These are phyloP conservation scores for Choristoneura rosaceana DNA, from an alignment of 2,888 invertebrate genomes.

Conservation along the genomic window DNA sequence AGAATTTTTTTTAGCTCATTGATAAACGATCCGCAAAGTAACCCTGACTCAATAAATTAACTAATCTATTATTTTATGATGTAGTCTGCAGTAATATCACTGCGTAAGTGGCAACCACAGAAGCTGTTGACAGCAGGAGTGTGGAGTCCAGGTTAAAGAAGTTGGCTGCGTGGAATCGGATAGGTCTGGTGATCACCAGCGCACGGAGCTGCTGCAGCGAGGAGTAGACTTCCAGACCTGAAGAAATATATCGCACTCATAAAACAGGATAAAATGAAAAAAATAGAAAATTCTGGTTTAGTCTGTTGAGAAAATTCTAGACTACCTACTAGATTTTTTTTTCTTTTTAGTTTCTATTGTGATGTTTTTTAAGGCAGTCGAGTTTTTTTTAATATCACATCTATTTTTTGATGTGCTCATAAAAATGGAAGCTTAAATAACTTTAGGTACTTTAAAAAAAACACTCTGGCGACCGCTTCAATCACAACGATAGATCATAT, in stretches of 20 bases:
- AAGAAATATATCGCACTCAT: neutral
- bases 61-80: neutral
- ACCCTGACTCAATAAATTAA: too few relatives aligned
- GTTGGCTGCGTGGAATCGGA: slow-evolving; percentile 24
- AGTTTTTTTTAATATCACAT: too few relatives aligned
- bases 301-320: too few relatives aligned
- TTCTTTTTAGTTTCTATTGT: too few relatives aligned
- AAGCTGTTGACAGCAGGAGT: slow-evolving; percentile 18
- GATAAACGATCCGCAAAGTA: too few relatives aligned
- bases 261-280: too few relatives aligned
- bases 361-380: too few relatives aligned
- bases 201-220: slow-evolving; percentile 13
- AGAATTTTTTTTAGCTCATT: too few relatives aligned
- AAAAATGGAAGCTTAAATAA: neutral
- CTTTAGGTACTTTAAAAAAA: too few relatives aligned
- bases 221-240: slow-evolving; percentile 2
- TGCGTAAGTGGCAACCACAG: slow-evolving; percentile 22
- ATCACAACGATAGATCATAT: slow-evolving; percentile 34
- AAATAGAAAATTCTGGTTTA: neutral
- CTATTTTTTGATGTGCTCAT: too few relatives aligned
- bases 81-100: slow-evolving; percentile 24
- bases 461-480: slow-evolving; percentile 36
- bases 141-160: slow-evolving; percentile 31
- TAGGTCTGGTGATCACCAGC: slow-evolving; percentile 16
- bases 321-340: too few relatives aligned